Percentiles rank a stretch among this genome's conserved stretches.
Evolutionary conservation across 2,113 vertebrate species (phyloP).

Genomic region (Ctenodactylus gundi): DNA sequence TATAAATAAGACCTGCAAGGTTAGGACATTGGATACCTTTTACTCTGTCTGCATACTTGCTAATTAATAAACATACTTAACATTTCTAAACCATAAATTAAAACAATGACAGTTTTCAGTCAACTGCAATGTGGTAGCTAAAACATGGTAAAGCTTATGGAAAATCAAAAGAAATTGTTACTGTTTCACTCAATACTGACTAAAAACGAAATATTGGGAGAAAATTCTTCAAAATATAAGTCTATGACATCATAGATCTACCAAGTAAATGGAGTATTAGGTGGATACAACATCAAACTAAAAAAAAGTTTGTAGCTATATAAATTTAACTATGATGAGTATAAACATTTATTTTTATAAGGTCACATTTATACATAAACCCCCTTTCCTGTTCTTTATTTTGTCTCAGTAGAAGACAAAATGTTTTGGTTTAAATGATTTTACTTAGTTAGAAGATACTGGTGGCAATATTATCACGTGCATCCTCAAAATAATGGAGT

Average conservation of each 20-base stretch:
- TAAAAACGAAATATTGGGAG: neutral
- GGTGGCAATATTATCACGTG: neutral
- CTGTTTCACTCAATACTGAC: neutral
- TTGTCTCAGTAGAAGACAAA: neutral
- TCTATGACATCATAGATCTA: neutral
- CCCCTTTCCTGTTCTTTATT: neutral
- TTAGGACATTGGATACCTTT: neutral
- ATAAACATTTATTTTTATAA: neutral
- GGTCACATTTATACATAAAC: neutral
- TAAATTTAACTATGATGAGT: slow-evolving; percentile 30
- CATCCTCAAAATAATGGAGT: neutral
- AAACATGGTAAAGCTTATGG: neutral
- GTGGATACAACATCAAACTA: neutral
- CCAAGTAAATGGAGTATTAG: neutral
- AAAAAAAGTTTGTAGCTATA: neutral
- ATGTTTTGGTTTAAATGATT: neutral
- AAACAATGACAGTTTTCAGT: slow-evolving; percentile 4
- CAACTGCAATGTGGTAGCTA: neutral
- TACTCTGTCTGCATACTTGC: neutral
- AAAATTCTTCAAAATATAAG: neutral
- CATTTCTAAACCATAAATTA: neutral
- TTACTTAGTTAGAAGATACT: neutral
- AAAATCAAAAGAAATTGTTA: neutral
- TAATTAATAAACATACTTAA: neutral
- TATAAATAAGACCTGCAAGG: neutral